phyloP scores from a whole-genome alignment of 2,797 vertebrate genomes.

The Poecilia gillii region DNA sequence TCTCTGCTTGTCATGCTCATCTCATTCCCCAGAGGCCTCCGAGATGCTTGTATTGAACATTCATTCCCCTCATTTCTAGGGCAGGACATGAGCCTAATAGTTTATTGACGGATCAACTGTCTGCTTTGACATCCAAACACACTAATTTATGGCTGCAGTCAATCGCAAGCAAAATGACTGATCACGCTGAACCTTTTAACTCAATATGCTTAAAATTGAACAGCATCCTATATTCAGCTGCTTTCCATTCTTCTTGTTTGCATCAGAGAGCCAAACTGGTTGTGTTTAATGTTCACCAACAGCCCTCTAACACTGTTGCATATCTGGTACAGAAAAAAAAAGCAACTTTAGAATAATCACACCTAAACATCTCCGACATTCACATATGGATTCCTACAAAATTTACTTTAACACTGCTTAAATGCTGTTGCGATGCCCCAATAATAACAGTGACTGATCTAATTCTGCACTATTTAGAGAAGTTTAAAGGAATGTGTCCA shows the following conservation, averaged over 20 bases:
- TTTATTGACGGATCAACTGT: conserved; percentile 64
- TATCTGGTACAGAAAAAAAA: not conserved
- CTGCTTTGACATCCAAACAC: conserved; percentile 46
- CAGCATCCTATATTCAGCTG: conserved; percentile 14
- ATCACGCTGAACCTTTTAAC: conserved; percentile 41
- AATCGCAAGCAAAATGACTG: conserved; percentile 34
- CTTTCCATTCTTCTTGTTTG: not conserved
- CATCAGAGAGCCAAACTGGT: not conserved
- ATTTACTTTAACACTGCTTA: not conserved
- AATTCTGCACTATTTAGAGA: not conserved
- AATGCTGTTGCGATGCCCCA: not conserved
- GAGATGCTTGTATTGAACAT: conserved; percentile 42
- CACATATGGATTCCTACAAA: not conserved
- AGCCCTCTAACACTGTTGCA: not conserved
- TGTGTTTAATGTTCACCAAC: too few relatives aligned
- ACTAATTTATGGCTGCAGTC: conserved; percentile 37
- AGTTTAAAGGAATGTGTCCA: not conserved
- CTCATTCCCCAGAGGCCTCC: conserved; percentile 36
- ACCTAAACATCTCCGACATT: not conserved
- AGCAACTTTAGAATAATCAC: not conserved
- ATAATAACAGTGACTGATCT: not conserved
- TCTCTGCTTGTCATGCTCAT: conserved; percentile 59
- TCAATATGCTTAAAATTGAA: conserved; percentile 18
- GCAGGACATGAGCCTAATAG: conserved; percentile 52
- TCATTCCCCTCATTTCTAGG: conserved; percentile 45